Percentiles rank a stretch among this genome's conserved stretches.
Evolutionary conservation across 2,113 vertebrate genomes (phyloP).

Genomic region (Pipa parva): DNA sequence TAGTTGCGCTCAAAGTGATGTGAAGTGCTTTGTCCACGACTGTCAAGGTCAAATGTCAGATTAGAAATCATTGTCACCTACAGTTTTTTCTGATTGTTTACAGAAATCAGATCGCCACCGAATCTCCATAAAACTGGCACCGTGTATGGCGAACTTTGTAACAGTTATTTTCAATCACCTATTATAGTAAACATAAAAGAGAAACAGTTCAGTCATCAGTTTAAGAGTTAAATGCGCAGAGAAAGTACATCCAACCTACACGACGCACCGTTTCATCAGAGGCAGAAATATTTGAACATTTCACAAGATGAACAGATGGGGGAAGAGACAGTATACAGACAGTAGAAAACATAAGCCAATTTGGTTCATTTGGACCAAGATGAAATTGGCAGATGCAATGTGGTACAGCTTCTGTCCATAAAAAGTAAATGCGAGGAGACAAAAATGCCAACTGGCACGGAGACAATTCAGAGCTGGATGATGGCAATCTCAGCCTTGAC

Average conservation of each 20-base stretch:
- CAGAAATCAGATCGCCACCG: no score
- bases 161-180: no score
- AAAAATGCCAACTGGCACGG: constrained; percentile 25
- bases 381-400: constrained; percentile 4
- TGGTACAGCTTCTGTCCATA: constrained; percentile 21
- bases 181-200: no score
- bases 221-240: neutral
- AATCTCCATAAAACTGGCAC: no score
- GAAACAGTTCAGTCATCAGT: no score
- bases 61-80: no score
- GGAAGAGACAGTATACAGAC: constrained; percentile 6
- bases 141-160: no score
- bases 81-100: no score
- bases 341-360: constrained; percentile 12
- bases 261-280: neutral
- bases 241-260: neutral
- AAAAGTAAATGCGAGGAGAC: constrained; percentile 8
- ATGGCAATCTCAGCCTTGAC: constrained; percentile 1
- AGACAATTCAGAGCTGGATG: neutral
- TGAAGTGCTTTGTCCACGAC: no score
- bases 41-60: no score
- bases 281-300: constrained; percentile 20
- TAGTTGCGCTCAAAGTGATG: no score
- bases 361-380: constrained; percentile 36
- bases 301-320: constrained; percentile 31